Conservation (phyloP, 2,888 invertebrate species). For the Elysia crispata region DNA sequence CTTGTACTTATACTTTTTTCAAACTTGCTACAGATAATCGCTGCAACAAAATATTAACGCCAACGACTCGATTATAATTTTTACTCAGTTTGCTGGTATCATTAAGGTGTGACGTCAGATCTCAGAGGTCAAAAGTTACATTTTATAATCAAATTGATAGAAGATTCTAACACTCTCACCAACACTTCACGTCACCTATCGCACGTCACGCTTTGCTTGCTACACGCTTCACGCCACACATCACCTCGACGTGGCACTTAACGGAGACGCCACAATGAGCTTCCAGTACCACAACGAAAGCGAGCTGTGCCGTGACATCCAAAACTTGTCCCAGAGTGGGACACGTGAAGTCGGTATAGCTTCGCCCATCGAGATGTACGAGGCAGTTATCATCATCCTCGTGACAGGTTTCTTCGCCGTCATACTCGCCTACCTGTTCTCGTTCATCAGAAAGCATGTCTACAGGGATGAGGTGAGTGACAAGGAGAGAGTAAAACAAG, state of each 20-base stretch:
- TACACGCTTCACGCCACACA: too few species aligned
- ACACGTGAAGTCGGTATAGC: constrained; percentile 49
- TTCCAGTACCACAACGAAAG: constrained; percentile 45
- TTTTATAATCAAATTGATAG: too few species aligned
- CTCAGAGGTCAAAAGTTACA: too few species aligned
- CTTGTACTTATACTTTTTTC: too few species aligned
- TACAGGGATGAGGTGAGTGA: constrained; percentile 67
- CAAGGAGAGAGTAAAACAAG: too few species aligned
- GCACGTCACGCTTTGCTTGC: background rate
- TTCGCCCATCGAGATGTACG: constrained; percentile 59
- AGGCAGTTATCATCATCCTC: constrained; percentile 61
- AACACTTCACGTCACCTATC: background rate
- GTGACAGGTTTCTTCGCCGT: constrained; percentile 66
- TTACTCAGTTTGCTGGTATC: too few species aligned
- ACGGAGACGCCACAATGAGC: background rate
- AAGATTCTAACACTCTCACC: too few species aligned
- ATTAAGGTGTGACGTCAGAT: too few species aligned
- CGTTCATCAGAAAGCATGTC: constrained; percentile 60
- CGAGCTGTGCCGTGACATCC: constrained; percentile 43
- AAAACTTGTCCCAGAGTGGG: constrained; percentile 39
- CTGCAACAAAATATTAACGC: too few species aligned
- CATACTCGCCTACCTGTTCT: constrained; percentile 64
- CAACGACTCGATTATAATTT: too few species aligned
- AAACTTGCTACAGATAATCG: too few species aligned
- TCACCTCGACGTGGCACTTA: background rate